Evolutionary conservation across 2,113 vertebrate species (phyloP).

Genomic region (Chaetodon trifascialis): DNA sequence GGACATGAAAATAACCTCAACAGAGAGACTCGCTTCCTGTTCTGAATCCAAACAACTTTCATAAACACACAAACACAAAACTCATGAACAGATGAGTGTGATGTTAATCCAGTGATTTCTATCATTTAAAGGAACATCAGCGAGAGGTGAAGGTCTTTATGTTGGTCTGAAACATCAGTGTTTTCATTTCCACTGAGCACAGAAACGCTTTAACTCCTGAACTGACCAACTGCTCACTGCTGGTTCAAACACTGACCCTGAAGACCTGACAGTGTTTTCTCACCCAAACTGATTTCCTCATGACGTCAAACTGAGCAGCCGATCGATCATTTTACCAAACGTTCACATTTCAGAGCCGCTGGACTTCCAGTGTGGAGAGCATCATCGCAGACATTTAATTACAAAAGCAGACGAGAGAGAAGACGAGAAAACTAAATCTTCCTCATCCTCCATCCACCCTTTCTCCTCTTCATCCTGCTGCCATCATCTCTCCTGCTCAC

Average conservation of each 20-base stretch:
- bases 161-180: too few relatives aligned
- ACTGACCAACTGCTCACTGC: too few relatives aligned
- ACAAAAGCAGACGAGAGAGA: constrained; percentile 23
- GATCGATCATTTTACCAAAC: constrained; percentile 33
- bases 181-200: too few relatives aligned
- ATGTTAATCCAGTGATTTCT: neutral
- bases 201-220: too few relatives aligned
- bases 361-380: constrained; percentile 14
- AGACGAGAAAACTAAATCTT: neutral
- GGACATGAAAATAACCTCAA: too few relatives aligned
- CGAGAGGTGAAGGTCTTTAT: too few relatives aligned
- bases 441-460: neutral
- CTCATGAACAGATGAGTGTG: neutral
- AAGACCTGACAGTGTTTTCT: neutral
- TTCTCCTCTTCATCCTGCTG: neutral
- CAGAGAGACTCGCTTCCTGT: too few relatives aligned
- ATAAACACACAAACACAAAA: neutral
- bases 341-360: constrained; percentile 17
- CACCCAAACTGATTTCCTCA: constrained; percentile 13
- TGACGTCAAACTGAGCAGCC: constrained; percentile 24
- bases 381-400: constrained; percentile 45
- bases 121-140: too few relatives aligned
- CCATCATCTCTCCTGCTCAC: too few relatives aligned
- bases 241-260: too few relatives aligned
- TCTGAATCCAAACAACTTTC: neutral